These are phyloP conservation scores for Heliothis virescens DNA, from an alignment of 1,140 invertebrate genomes.

Conservation along the genomic window DNA sequence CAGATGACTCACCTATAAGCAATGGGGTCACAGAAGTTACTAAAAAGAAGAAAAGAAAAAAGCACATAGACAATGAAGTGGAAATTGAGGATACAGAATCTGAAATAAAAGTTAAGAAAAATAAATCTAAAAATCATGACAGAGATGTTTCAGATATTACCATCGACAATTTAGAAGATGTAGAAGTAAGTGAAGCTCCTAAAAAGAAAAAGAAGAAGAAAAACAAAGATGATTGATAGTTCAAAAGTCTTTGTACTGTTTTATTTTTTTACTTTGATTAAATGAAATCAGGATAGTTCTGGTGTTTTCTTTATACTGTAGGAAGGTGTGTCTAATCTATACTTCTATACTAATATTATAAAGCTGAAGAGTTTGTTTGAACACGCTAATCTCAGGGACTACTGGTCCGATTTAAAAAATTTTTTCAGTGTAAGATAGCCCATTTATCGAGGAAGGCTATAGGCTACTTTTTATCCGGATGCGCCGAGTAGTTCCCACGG, in stretches of 20 bases:
- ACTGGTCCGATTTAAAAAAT: too few relatives aligned
- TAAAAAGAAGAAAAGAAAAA: conserved; percentile 58
- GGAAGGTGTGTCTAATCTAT: too few relatives aligned
- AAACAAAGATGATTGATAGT: conserved; percentile 36
- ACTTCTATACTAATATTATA: too few relatives aligned
- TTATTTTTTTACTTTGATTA: conserved; percentile 24
- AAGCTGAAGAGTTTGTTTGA: too few relatives aligned
- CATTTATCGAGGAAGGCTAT: too few relatives aligned
- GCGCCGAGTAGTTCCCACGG: too few relatives aligned
- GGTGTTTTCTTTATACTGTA: not conserved
- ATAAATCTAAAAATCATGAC: conserved; percentile 50
- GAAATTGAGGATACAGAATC: conserved; percentile 33
- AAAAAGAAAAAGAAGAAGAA: conserved; percentile 64
- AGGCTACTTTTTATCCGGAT: too few relatives aligned
- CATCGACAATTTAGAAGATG: not conserved
- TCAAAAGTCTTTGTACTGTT: not conserved
- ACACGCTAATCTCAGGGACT: too few relatives aligned
- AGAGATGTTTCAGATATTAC: conserved; percentile 18
- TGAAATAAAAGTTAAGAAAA: conserved; percentile 44
- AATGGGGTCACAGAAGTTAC: not conserved
- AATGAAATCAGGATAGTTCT: conserved; percentile 24
- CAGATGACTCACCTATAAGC: not conserved
- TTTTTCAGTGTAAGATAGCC: too few relatives aligned
- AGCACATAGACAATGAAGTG: conserved; percentile 47
- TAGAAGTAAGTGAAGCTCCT: conserved; percentile 24